Percentiles rank a stretch among this genome's conserved stretches.
These are phyloP conservation scores for Phenganax subtilis DNA, from an alignment of 92 coral and sea anemone genomes.

Conservation along the genomic window DNA sequence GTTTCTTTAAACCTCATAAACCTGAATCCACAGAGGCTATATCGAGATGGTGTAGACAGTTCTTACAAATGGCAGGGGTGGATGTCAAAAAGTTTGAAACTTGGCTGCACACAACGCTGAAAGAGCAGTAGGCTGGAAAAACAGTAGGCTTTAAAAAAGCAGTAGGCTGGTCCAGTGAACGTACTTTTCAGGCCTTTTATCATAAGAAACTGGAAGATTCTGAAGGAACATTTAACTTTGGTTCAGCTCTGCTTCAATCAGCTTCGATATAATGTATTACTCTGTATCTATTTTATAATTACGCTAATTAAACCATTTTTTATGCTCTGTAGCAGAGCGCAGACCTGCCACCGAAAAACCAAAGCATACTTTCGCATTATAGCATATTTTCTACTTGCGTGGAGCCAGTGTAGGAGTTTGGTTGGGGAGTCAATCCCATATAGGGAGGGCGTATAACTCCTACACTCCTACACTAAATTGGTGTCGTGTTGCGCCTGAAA, in stretches of 20 bases:
- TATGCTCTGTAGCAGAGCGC: too few relatives aligned
- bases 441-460: too few relatives aligned
- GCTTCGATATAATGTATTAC: not conserved
- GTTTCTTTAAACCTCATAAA: conserved; percentile 34
- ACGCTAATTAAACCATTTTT: too few relatives aligned
- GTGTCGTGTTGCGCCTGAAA: too few relatives aligned
- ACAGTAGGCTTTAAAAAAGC: conserved; percentile 14
- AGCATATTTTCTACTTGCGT: too few relatives aligned
- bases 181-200: conserved; percentile 43
- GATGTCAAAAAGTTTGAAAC: conserved; percentile 32
- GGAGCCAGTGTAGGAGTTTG: too few relatives aligned
- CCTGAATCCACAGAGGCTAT: conserved; percentile 40
- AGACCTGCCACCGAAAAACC: too few relatives aligned
- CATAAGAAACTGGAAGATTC: conserved; percentile 9
- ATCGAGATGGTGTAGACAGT: conserved; percentile 38
- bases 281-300: not conserved
- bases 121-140: not conserved
- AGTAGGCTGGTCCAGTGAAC: conserved; percentile 52
- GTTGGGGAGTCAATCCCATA: too few relatives aligned
- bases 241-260: not conserved
- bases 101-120: conserved; percentile 26
- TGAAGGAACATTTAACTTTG: not conserved
- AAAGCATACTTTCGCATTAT: too few relatives aligned
- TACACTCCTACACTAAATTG: too few relatives aligned
- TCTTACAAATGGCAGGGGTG: conserved; percentile 31